phyloP scores from a whole-genome alignment of 2,888 invertebrate genomes.

The Lymantria monacha region DNA sequence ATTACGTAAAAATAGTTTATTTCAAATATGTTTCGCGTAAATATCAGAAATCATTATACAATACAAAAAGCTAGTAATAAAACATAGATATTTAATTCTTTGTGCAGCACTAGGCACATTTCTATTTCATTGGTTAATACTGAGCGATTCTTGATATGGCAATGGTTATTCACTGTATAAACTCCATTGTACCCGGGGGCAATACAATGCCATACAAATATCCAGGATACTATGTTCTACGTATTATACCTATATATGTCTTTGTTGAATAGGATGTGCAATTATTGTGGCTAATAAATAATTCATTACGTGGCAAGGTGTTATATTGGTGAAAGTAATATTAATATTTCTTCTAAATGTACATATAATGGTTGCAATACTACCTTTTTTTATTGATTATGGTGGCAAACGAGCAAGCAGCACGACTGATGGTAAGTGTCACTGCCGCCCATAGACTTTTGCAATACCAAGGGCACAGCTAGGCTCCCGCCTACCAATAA shows the following conservation, averaged over 20 bases:
- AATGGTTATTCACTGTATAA: slow-evolving; percentile 16
- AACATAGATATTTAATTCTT: neutral
- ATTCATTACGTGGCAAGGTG: neutral
- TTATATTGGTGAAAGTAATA: neutral
- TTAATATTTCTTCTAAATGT: too few species aligned
- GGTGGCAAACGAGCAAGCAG: too few species aligned
- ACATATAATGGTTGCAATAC: too few species aligned
- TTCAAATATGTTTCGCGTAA: too few species aligned
- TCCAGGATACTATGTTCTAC: neutral
- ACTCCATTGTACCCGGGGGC: slow-evolving; percentile 15
- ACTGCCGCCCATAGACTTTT: too few species aligned
- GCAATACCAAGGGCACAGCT: too few species aligned
- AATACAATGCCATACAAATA: slow-evolving; percentile 17
- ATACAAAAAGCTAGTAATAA: too few species aligned
- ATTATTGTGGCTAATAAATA: neutral
- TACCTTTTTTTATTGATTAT: too few species aligned
- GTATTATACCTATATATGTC: neutral
- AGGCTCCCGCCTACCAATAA: too few species aligned
- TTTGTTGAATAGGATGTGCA: neutral
- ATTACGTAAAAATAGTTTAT: too few species aligned
- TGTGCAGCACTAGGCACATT: neutral
- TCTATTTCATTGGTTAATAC: slow-evolving; percentile 5
- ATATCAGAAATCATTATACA: too few species aligned
- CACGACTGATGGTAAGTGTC: too few species aligned
- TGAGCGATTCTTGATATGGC: slow-evolving; percentile 5